Percentiles rank a stretch among this genome's conserved stretches.
Conservation (phyloP, 2,113 vertebrate species). For the Ifrita kowaldi region DNA sequence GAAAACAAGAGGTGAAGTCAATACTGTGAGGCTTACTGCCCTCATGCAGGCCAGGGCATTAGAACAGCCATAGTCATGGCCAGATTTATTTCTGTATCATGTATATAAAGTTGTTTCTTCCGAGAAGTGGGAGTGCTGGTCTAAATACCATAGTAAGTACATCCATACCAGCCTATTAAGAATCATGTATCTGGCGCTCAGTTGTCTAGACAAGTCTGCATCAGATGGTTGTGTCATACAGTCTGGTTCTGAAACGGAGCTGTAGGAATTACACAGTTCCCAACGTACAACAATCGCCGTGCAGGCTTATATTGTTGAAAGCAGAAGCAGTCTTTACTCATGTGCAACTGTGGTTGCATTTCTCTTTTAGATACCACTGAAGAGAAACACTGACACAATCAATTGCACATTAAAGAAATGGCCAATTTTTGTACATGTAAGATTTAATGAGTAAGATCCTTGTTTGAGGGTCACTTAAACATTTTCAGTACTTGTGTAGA, state of each 20-base stretch:
- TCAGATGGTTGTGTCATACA: not conserved
- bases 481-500: not conserved
- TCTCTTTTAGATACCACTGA: not conserved
- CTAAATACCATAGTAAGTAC: not conserved
- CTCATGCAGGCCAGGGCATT: not conserved
- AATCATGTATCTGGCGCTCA: not conserved
- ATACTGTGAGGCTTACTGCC: not conserved
- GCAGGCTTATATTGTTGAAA: not conserved
- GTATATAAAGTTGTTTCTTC: not conserved
- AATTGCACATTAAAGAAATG: not conserved
- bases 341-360: not conserved
- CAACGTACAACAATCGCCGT: not conserved
- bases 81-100: constrained; percentile 5
- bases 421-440: not conserved
- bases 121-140: not conserved
- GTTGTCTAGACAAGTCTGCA: not conserved
- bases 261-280: not conserved
- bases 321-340: not conserved
- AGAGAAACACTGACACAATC: not conserved
- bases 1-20: not conserved
- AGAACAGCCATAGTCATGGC: not conserved
- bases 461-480: not conserved
- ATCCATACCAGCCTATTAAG: not conserved
- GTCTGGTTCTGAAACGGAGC: not conserved
- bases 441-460: not conserved